These are phyloP conservation scores for Arenaria interpres DNA, from an alignment of 2,113 vertebrate genomes.

Conservation along the genomic window DNA sequence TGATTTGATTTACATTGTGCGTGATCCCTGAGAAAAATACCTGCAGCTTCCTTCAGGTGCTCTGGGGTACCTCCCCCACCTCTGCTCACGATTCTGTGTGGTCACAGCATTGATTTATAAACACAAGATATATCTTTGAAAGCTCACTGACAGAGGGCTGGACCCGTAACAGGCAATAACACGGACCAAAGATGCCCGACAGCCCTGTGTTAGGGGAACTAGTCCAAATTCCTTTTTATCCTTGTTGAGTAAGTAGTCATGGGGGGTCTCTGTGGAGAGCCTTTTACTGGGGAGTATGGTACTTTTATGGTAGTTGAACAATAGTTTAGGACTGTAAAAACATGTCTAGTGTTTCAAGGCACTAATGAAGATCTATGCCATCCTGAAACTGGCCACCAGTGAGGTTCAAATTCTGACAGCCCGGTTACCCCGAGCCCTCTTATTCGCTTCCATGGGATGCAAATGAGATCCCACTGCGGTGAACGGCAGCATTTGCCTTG, in stretches of 20 bases:
- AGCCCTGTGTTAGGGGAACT: background rate
- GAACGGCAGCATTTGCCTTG: background rate
- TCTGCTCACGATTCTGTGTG: background rate
- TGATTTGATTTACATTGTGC: rapidly evolving
- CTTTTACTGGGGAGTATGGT: rapidly evolving
- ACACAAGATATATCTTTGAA: rapidly evolving
- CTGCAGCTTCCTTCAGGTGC: background rate
- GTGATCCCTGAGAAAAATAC: background rate
- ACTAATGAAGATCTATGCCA: background rate
- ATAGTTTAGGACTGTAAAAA: background rate
- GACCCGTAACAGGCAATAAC: too few relatives aligned
- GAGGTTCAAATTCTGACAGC: background rate
- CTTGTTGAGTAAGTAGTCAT: background rate
- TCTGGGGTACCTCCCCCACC: background rate
- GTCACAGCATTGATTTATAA: background rate
- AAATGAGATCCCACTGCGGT: background rate
- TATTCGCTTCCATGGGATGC: background rate
- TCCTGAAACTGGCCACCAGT: background rate
- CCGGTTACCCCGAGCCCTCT: background rate
- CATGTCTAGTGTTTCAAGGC: background rate
- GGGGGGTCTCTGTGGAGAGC: background rate
- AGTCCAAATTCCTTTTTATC: background rate
- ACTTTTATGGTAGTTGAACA: rapidly evolving
- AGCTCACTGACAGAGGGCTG: rapidly evolving
- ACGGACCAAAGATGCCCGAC: background rate